Conservation (phyloP, 2,888 invertebrate species). For the Chrysolina americana region DNA sequence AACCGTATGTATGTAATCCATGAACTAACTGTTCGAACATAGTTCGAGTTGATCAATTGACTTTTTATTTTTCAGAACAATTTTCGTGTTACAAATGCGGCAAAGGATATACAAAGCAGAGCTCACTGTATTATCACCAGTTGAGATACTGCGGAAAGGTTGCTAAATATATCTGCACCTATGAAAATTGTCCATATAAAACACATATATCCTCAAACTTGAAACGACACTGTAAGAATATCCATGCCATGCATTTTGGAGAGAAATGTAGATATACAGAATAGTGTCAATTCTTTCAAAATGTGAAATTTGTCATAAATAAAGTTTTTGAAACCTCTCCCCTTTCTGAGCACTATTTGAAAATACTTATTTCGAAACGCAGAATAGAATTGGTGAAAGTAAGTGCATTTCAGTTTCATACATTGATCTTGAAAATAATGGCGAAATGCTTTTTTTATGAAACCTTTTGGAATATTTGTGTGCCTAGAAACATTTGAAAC, state of each 20-base stretch:
- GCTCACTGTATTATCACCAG: conserved; percentile 45
- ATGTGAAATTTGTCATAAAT: too few relatives aligned
- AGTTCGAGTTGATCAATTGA: neutral
- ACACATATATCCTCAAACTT: conserved; percentile 37
- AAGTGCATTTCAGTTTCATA: too few relatives aligned
- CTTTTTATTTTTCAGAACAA: conserved; percentile 32
- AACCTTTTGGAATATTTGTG: too few relatives aligned
- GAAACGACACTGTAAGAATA: conserved; percentile 39
- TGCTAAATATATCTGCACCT: conserved; percentile 38
- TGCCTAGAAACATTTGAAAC: too few relatives aligned
- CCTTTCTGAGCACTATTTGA: too few relatives aligned
- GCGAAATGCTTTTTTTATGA: too few relatives aligned
- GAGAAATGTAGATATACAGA: neutral
- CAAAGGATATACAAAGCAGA: conserved; percentile 40
- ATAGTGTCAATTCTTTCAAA: neutral
- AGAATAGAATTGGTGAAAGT: too few relatives aligned
- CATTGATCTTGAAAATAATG: too few relatives aligned
- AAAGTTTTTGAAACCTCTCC: too few relatives aligned
- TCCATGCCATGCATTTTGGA: conserved; percentile 18
- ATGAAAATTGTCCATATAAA: conserved; percentile 39
- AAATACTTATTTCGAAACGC: too few relatives aligned
- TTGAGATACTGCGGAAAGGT: conserved; percentile 46
- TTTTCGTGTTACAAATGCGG: conserved; percentile 36
- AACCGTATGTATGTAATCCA: too few relatives aligned
- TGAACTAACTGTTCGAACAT: too few relatives aligned